phyloP scores from a whole-genome alignment of 2,113 vertebrate genomes.

The Collichthys lucidus region DNA sequence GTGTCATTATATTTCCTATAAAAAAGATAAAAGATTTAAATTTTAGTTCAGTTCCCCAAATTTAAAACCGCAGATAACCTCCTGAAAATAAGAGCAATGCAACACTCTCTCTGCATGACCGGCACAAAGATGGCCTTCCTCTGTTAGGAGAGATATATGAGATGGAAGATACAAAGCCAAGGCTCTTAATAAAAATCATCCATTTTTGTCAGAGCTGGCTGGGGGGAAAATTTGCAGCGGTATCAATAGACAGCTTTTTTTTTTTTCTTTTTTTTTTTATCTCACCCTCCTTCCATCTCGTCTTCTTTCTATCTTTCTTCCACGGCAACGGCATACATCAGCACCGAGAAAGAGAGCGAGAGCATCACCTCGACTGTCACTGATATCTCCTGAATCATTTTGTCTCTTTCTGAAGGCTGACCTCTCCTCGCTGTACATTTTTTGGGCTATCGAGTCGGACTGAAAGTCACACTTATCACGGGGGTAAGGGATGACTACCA shows the following conservation, averaged over 20 bases:
- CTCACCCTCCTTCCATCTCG: conserved; percentile 49
- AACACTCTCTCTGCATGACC: conserved; percentile 44
- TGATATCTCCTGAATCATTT: conserved; percentile 71
- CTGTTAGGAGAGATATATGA: conserved; percentile 79
- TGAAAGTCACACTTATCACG: conserved; percentile 78
- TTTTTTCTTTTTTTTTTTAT: conserved; percentile 60
- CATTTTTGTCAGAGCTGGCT: conserved; percentile 81
- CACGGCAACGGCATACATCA: conserved; percentile 62
- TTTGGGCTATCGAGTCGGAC: conserved; percentile 67
- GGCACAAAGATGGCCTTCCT: conserved; percentile 75
- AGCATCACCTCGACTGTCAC: conserved; percentile 59
- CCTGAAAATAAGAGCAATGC: conserved; percentile 53
- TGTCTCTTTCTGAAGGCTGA: conserved; percentile 68
- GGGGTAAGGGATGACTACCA: conserved; percentile 75
- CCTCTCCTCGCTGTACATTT: conserved; percentile 64
- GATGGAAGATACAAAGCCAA: conserved; percentile 77
- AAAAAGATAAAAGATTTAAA: background rate
- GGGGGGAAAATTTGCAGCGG: conserved; percentile 75
- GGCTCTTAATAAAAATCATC: conserved; percentile 84
- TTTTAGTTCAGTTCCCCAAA: background rate
- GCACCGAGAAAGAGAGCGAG: conserved; percentile 49
- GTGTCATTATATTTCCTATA: background rate
- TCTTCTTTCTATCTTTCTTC: conserved; percentile 53
- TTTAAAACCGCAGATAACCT: conserved; percentile 41
- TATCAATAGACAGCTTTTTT: conserved; percentile 68